A percentile compares a stretch with the other conserved stretches of the same genome.
These are phyloP conservation scores for Phenacoccus solenopsis DNA, from an alignment of 1,140 invertebrate genomes.

Conservation along the genomic window DNA sequence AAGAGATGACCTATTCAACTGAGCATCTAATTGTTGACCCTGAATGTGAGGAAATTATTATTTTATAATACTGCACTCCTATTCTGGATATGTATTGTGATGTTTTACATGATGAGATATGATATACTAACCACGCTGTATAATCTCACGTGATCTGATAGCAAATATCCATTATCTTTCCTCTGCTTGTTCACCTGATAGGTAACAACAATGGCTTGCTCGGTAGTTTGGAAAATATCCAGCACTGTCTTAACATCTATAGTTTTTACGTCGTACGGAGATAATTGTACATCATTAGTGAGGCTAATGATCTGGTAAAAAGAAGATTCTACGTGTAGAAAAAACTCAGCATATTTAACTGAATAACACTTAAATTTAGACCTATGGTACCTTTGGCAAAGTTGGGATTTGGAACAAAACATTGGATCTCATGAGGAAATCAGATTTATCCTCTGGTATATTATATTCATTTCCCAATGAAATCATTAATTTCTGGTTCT, in stretches of 20 bases:
- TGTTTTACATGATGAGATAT: background rate
- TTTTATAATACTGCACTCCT: background rate
- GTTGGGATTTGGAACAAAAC: background rate
- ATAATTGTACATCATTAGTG: background rate
- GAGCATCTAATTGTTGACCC: background rate
- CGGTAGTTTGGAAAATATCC: background rate
- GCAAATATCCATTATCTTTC: background rate
- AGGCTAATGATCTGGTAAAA: background rate
- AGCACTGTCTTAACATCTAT: background rate
- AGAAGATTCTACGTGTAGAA: no score
- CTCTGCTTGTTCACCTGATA: background rate
- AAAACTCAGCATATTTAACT: no score
- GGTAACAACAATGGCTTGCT: background rate
- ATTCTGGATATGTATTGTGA: background rate
- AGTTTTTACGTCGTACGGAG: background rate
- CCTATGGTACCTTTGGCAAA: constrained; percentile 4
- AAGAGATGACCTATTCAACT: background rate
- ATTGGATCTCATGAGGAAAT: background rate
- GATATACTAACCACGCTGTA: background rate
- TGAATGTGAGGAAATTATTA: background rate
- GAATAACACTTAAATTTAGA: no score
- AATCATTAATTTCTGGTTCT: background rate
- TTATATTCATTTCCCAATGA: background rate
- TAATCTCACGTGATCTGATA: background rate
- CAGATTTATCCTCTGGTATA: background rate